phyloP scores from a whole-genome alignment of 92 coral and sea anemone genomes.

The Pocillopora grandis region DNA sequence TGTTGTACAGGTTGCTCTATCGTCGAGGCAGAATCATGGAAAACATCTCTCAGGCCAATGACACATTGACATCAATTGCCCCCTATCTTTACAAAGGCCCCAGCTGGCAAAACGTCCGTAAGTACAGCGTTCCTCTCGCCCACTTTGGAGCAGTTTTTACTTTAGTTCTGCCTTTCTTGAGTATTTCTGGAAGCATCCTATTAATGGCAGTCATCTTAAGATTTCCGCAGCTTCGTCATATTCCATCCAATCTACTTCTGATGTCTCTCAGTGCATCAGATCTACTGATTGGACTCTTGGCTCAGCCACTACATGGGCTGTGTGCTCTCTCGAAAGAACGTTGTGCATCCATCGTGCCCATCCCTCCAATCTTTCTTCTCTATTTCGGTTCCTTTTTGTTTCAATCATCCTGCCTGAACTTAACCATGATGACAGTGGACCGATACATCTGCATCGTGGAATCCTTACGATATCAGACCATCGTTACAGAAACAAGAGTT shows the following conservation, averaged over 20 bases:
- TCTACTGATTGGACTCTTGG: conserved; percentile 7
- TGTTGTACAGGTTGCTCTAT: background rate
- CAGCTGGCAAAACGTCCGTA: background rate
- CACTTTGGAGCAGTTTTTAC: background rate
- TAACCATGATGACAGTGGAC: background rate
- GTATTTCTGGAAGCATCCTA: background rate
- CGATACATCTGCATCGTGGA: conserved; percentile 5
- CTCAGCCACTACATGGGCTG: background rate
- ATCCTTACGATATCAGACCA: background rate
- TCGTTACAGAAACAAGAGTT: background rate
- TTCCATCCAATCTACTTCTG: conserved; percentile 18
- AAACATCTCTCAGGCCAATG: background rate
- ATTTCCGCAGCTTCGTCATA: conserved; percentile 7
- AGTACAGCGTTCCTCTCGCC: background rate
- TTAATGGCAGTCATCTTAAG: background rate
- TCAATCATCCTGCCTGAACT: background rate
- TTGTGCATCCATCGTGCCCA: background rate
- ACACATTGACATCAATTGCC: background rate
- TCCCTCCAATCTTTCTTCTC: background rate
- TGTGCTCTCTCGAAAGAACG: background rate
- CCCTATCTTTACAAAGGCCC: background rate
- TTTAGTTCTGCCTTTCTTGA: background rate
- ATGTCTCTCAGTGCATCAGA: background rate
- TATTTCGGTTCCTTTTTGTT: background rate
- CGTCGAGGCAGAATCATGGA: background rate